These are phyloP conservation scores for Drosophila simulans DNA, from an alignment of 1,140 invertebrate species.

Conservation along the genomic window DNA sequence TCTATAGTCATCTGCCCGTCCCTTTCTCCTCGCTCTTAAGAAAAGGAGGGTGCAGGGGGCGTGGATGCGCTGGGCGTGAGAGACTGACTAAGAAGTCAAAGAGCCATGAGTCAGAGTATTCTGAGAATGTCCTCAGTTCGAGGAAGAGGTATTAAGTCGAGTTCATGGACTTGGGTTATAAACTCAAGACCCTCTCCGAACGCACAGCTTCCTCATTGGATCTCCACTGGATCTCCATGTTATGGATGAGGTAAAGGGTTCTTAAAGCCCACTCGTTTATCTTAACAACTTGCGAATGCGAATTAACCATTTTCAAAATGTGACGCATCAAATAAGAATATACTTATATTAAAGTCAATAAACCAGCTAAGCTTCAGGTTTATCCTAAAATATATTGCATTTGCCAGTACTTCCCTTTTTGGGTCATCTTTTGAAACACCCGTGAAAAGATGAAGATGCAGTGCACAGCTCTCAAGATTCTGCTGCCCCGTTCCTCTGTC, in stretches of 20 bases:
- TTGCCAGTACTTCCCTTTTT: neutral
- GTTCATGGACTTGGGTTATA: slow-evolving; percentile 21
- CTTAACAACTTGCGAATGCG: neutral
- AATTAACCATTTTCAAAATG: neutral
- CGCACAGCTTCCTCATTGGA: slow-evolving; percentile 11
- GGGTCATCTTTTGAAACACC: neutral
- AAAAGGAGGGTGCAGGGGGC: neutral
- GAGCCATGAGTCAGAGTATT: slow-evolving; percentile 40
- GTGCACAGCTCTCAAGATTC: slow-evolving; percentile 13
- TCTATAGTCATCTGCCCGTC: neutral
- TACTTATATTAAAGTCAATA: neutral
- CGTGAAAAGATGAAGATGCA: neutral
- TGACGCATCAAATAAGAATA: neutral
- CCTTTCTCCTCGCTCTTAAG: neutral
- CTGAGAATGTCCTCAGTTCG: slow-evolving; percentile 41
- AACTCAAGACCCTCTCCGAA: slow-evolving; percentile 14
- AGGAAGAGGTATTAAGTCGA: slow-evolving; percentile 17
- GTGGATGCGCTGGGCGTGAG: slow-evolving; percentile 14
- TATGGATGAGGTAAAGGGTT: neutral
- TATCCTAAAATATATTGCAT: neutral
- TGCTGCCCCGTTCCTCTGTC: neutral
- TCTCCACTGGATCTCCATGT: neutral
- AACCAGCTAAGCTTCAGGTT: too few relatives aligned
- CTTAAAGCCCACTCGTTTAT: neutral
- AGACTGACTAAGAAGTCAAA: slow-evolving; percentile 25